phyloP scores from a whole-genome alignment of 2,113 vertebrate species.

The Oplegnathus fasciatus region DNA sequence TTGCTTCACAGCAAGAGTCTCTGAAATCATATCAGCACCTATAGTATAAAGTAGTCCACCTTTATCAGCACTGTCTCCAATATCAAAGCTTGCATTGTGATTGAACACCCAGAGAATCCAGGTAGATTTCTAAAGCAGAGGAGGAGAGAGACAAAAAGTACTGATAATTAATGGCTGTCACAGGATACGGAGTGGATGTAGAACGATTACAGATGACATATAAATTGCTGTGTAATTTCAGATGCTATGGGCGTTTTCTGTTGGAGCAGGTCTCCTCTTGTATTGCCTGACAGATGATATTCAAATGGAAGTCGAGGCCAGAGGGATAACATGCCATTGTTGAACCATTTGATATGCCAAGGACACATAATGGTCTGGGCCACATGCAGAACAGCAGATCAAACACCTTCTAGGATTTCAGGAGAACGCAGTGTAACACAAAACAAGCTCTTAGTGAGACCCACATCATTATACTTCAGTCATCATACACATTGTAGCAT shows the following conservation, averaged over 20 bases:
- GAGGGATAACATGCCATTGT: slow-evolving; percentile 70
- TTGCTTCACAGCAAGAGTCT: slow-evolving; percentile 16
- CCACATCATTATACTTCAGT: slow-evolving; percentile 1
- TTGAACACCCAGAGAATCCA: slow-evolving; percentile 64
- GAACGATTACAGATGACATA: slow-evolving; percentile 83
- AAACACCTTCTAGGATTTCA: slow-evolving; percentile 76
- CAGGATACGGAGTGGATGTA: slow-evolving; percentile 71
- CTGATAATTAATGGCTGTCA: slow-evolving; percentile 84
- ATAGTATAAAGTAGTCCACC: slow-evolving; percentile 28
- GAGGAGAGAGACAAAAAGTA: slow-evolving; percentile 66
- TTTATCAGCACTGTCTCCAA: slow-evolving; percentile 51
- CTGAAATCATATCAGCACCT: slow-evolving; percentile 49
- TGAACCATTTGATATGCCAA: slow-evolving; percentile 71
- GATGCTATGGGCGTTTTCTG: slow-evolving; percentile 72
- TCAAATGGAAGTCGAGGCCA: slow-evolving; percentile 72
- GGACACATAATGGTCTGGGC: slow-evolving; percentile 64
- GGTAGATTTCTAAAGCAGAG: slow-evolving; percentile 61
- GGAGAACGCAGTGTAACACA: slow-evolving; percentile 46
- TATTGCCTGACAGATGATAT: slow-evolving; percentile 79
- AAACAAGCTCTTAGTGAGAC: slow-evolving; percentile 56
- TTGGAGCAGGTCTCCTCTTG: slow-evolving; percentile 82
- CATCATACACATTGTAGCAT: not conserved
- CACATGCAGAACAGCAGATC: slow-evolving; percentile 67
- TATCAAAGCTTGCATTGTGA: slow-evolving; percentile 66
- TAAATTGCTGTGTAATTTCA: slow-evolving; percentile 89